phyloP scores from a whole-genome alignment of 2,888 invertebrate genomes.

The Sarcophaga caerulescens region DNA sequence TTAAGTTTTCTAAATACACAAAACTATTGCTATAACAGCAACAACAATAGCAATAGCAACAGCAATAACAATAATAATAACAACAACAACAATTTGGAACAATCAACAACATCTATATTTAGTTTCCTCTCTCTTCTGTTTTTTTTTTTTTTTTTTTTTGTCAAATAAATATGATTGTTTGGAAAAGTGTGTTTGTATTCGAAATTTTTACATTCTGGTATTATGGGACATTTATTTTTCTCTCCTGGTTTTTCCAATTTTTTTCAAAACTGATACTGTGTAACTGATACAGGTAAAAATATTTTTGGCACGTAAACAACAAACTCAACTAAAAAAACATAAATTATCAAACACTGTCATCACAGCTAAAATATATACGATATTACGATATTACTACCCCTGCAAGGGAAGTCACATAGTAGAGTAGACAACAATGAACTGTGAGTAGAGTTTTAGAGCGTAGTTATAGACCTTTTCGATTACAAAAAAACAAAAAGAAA shows the following conservation, averaged over 20 bases:
- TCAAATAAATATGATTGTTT: conserved; percentile 46
- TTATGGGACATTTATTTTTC: not conserved
- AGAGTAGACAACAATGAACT: too few species aligned
- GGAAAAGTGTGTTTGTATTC: not conserved
- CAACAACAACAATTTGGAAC: not conserved
- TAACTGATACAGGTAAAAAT: conserved; percentile 59
- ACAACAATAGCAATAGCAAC: not conserved
- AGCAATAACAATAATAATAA: conserved; percentile 45
- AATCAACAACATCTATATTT: conserved; percentile 51
- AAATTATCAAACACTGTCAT: conserved; percentile 67
- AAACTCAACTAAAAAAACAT: conserved; percentile 60
- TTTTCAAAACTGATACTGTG: conserved; percentile 12
- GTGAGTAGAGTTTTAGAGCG: too few species aligned
- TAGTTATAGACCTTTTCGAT: too few species aligned
- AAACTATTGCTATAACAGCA: not conserved
- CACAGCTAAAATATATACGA: conserved; percentile 37
- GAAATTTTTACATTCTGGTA: not conserved
- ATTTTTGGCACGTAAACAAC: conserved; percentile 67
- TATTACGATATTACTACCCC: not conserved
- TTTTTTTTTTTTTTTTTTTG: not conserved
- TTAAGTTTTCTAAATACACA: conserved; percentile 38
- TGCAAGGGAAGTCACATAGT: too few species aligned
- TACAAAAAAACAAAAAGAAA: too few species aligned
- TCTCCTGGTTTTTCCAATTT: not conserved
- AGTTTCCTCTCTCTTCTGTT: too few species aligned